Base-by-base conservation (phyloP, 2,113 vertebrate species). In the Corydoras maculifer region DNA sequence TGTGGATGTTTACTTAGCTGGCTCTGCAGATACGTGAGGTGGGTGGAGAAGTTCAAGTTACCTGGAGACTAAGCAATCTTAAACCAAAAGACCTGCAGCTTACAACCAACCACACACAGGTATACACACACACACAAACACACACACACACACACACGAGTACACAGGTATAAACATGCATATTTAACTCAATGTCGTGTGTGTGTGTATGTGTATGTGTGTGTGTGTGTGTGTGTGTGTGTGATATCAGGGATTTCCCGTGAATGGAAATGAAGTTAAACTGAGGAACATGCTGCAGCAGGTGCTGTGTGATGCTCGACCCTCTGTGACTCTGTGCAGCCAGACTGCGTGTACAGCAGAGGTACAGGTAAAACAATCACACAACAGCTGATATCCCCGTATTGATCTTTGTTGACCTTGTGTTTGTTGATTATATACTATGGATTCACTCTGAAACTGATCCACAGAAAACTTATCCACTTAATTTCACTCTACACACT, bases 251-350 rank as follows among this genome's bases (percentile, higher is more conserved):
- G 76, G 75, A 70, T 67, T 65, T n/a, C 25, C 58, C 49, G 69
- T 25, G 10, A 29, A 75, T 60, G 79, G 79, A 32, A 82, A 87
- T 60, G 62, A 82, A 13, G 82, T 86, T 29, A 81, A 75, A 0
- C 77, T 98, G 49, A 85, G 73, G 84, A 88, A 87, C 62, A 80
- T 88, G 69, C 51, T 98, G 77, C 89, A 77, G 78, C 83, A 81
- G 81, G 84, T 98, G 73, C 81, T 97, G 1, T 83, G 85, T 63
- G 83, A 79, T 9, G 89, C 89, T 5, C 88, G 79, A 29, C 92
- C 97, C 0, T 91, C 89, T 0, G 87, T 96, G 59, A 75, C 90
- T 60, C 84, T 99, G 86, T 94, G 87, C 86, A 86, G 88, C 58
- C 88, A 83, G 81, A 83, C 92, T 51, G 81, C 83, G 70, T 87